Percentiles rank a stretch among this genome's conserved stretches.
These are phyloP conservation scores for Muschampia plurimacula DNA, from an alignment of 2,888 invertebrate genomes.

Conservation along the genomic window DNA sequence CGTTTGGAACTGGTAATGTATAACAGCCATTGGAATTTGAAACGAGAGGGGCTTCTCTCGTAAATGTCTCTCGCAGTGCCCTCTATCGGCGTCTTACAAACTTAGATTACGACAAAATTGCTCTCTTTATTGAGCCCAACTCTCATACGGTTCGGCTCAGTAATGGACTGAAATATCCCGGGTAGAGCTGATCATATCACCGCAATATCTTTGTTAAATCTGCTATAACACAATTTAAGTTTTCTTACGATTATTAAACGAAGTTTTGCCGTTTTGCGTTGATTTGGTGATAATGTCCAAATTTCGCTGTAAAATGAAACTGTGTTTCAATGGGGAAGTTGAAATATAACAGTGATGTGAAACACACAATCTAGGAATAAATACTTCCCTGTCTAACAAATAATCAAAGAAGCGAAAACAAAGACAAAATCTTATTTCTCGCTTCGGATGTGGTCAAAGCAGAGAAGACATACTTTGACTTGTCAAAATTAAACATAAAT, in stretches of 20 bases:
- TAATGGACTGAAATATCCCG: slow-evolving; percentile 29
- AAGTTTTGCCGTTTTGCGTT: slow-evolving; percentile 19
- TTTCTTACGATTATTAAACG: not conserved
- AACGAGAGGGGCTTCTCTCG: slow-evolving; percentile 19
- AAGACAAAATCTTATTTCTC: not conserved
- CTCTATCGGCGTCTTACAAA: slow-evolving; percentile 27
- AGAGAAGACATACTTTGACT: not conserved
- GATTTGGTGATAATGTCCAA: slow-evolving; percentile 1
- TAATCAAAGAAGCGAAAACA: not conserved
- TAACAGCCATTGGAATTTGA: slow-evolving; percentile 26
- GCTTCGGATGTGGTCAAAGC: not conserved
- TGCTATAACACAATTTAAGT: not conserved
- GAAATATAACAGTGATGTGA: too few relatives aligned
- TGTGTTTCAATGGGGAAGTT: not conserved
- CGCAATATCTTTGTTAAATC: not conserved
- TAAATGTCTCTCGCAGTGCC: slow-evolving; percentile 24
- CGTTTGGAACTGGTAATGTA: slow-evolving; percentile 24
- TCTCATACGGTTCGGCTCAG: slow-evolving; percentile 24
- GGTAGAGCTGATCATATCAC: slow-evolving; percentile 30
- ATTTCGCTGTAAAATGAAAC: not conserved
- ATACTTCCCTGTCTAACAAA: not conserved
- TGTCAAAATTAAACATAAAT: too few relatives aligned
- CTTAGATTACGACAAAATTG: slow-evolving; percentile 33
- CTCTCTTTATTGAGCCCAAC: slow-evolving; percentile 27
- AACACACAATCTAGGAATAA: not conserved